phyloP scores from a whole-genome alignment of 2,797 vertebrate species.

The Heteromormyrus szaboi region DNA sequence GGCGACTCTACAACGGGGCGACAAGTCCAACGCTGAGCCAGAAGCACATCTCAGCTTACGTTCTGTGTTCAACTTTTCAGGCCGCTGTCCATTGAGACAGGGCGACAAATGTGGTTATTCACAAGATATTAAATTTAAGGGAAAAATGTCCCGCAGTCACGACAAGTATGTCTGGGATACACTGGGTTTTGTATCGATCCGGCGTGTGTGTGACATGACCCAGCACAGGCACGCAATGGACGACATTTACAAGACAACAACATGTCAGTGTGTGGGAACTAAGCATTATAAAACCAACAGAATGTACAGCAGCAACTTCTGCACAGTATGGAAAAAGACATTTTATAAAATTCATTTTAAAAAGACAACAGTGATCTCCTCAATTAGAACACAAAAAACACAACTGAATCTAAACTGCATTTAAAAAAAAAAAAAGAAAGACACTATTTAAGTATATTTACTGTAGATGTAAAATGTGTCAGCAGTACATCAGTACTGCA shows the following conservation, averaged over 20 bases:
- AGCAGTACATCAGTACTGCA: not conserved
- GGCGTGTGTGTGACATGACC: slow-evolving; percentile 38
- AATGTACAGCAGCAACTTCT: not conserved
- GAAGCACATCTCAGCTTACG: slow-evolving; percentile 21
- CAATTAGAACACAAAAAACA: not conserved
- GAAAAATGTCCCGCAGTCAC: slow-evolving; percentile 26
- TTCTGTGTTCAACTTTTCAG: not conserved
- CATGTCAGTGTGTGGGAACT: not conserved
- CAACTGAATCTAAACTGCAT: not conserved
- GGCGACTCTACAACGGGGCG: not conserved
- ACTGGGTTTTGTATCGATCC: slow-evolving; percentile 37
- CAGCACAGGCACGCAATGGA: slow-evolving; percentile 3
- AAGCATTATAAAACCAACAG: not conserved
- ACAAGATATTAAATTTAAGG: slow-evolving; percentile 48
- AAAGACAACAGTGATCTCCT: not conserved
- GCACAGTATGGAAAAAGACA: not conserved
- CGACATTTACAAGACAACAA: not conserved
- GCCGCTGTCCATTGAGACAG: slow-evolving; percentile 23
- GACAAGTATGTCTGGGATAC: slow-evolving; percentile 25
- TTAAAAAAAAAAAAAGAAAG: not conserved
- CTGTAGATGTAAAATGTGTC: not conserved
- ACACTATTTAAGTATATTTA: not conserved
- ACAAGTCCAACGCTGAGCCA: not conserved
- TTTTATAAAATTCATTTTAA: not conserved
- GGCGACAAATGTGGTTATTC: slow-evolving; percentile 44